Conservation (phyloP, 2,113 vertebrate genomes). For the Cyanoramphus novaezelandiae region DNA sequence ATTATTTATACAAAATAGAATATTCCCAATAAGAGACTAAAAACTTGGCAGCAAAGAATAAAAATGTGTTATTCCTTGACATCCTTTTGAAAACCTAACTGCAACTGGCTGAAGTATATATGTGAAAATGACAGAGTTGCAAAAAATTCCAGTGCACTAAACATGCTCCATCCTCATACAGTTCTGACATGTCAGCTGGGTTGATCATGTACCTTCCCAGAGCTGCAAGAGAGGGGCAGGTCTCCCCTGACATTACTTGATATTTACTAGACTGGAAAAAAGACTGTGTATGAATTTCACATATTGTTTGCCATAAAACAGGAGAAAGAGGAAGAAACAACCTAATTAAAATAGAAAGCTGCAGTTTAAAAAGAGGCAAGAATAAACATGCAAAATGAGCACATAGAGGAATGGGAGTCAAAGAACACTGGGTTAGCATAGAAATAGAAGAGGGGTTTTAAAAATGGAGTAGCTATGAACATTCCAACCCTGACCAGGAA, state of each 20-base stretch:
- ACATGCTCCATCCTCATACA: neutral
- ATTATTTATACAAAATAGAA: conserved; percentile 21
- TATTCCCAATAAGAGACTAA: conserved; percentile 2
- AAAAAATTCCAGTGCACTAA: neutral
- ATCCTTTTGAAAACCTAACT: conserved; percentile 4
- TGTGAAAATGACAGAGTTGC: neutral
- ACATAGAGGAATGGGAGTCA: neutral
- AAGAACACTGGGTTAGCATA: neutral
- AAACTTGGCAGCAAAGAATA: neutral
- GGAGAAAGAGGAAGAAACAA: neutral
- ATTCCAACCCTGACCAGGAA: neutral
- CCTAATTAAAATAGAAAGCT: neutral
- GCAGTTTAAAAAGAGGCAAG: neutral
- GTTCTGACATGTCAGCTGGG: neutral
- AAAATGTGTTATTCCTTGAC: neutral
- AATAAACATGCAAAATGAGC: neutral
- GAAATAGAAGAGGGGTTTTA: neutral
- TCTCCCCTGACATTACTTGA: neutral
- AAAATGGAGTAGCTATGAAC: neutral
- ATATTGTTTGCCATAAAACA: neutral
- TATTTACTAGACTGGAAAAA: neutral
- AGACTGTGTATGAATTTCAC: neutral
- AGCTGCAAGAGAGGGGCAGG: neutral
- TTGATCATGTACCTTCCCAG: neutral
- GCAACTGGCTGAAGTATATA: neutral